These are phyloP conservation scores for Mormyrops attenuatus DNA, from an alignment of 2,797 vertebrate genomes.

Conservation along the genomic window DNA sequence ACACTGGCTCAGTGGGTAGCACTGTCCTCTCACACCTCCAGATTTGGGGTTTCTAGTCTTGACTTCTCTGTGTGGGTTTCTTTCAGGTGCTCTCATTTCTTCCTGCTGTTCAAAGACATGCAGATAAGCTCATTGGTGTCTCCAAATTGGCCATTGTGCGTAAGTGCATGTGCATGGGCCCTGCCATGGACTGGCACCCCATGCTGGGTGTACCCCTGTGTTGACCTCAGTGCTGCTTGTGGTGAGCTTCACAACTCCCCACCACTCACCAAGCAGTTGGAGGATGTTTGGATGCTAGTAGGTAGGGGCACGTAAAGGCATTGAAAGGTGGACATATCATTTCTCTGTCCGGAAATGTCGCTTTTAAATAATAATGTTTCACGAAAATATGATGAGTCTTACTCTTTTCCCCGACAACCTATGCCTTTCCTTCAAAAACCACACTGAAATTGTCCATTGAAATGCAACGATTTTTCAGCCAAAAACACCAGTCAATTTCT, in stretches of 20 bases:
- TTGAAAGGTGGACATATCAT: not conserved
- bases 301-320: not conserved
- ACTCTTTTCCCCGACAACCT: not conserved
- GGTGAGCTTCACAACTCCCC: not conserved
- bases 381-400: not conserved
- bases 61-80: not conserved
- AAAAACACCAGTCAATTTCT: not conserved
- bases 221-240: not conserved
- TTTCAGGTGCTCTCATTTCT: not conserved
- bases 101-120: not conserved
- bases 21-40: not conserved
- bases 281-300: not conserved
- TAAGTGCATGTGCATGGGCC: not conserved
- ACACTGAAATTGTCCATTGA: not conserved
- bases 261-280: not conserved
- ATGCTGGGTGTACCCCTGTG: not conserved
- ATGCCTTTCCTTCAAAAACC: not conserved
- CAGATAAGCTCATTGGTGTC: not conserved
- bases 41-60: not conserved
- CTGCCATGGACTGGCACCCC: not conserved
- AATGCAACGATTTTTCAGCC: not conserved
- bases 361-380: not conserved
- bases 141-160: not conserved
- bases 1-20: not conserved
- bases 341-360: not conserved